Evolutionary conservation across 2,888 invertebrate genomes (phyloP), one percentile per base, ranked within the genome.

Genomic region (Horisme vitalbata): DNA sequence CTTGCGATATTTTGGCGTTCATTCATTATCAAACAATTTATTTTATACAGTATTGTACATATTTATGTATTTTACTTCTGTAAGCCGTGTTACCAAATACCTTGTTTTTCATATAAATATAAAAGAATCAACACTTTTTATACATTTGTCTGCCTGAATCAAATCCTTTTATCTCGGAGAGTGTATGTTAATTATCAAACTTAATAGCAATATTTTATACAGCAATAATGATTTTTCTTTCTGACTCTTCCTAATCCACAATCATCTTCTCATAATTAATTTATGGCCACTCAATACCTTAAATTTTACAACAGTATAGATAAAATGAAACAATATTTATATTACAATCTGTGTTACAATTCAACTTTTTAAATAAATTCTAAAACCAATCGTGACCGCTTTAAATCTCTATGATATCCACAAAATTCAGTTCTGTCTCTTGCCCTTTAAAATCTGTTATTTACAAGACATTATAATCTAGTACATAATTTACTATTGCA

Each of bases 401-500:
- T 62, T 59, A 62, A 57, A 61, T 58, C 59, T 58, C 57, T 52
- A 52, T 57, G 68, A 75, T 74, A 73, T 61, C 74, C 69, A 65
- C 63, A 57, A 59, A 39, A 65, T 52, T 70, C 68, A 65, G 63
- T 68, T 68, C 61, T 63, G 60, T 47, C 55, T 61, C 49, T 61
- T 56, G 65, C 69, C 73, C 69, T 71, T 74, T 58, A 71, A 75
- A 77, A 76, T n/a, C 76, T 65, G 78, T 71, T 89, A 89, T 88
- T 77, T 89, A 89, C 89, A 88, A 38, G 12, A 73, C 67, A 79
- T 76, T 71, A 78, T 64, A 73, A 72, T 75, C 83, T 86, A 88
- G 77, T 79, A 83, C 84, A 89, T 89, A 89, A 88, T 85, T 89
- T 87, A 87, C 89, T 89, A 88, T 89, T 89, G 89, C 88, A 81